Conservation (phyloP, 2,113 vertebrate species). For the Seriola dumerili region DNA sequence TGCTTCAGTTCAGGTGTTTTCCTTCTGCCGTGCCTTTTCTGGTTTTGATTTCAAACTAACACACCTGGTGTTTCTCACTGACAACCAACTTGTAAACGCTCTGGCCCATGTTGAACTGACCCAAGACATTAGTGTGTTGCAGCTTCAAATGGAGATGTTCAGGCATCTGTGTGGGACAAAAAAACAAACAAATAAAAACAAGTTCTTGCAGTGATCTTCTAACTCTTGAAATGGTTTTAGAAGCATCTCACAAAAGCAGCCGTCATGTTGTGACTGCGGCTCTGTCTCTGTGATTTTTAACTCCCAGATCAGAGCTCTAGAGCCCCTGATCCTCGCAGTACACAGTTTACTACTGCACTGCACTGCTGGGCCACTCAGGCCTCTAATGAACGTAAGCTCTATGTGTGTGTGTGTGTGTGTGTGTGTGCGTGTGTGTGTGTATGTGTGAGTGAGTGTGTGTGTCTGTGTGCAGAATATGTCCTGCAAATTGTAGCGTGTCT, state of each 20-base stretch:
- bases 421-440: constrained; percentile 30
- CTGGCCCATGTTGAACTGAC: constrained; percentile 3
- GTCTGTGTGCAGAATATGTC: not conserved
- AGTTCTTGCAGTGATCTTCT: constrained; percentile 28
- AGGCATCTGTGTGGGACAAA: constrained; percentile 1
- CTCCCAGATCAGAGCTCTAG: constrained; percentile 97
- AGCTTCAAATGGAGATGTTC: constrained; percentile 22
- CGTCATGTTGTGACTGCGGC: constrained; percentile 66
- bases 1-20: not conserved
- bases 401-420: constrained; percentile 36
- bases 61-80: constrained; percentile 23
- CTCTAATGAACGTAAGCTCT: constrained; percentile 95
- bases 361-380: constrained; percentile 92
- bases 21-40: constrained; percentile 10
- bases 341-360: constrained; percentile 98
- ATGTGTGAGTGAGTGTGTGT: constrained; percentile 26
- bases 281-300: constrained; percentile 88
- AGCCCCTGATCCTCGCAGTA: constrained; percentile 98
- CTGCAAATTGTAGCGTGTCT: constrained; percentile 13
- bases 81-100: constrained; percentile 6
- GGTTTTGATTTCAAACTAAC: constrained; percentile 26
- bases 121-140: not conserved
- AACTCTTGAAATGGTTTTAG: constrained; percentile 45
- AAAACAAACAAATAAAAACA: not conserved
- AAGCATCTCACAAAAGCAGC: constrained; percentile 56